Percentiles rank a stretch among this genome's conserved stretches.
Evolutionary conservation across 2,797 vertebrate genomes (phyloP).

Genomic region (Microctenopoma lineatum): DNA sequence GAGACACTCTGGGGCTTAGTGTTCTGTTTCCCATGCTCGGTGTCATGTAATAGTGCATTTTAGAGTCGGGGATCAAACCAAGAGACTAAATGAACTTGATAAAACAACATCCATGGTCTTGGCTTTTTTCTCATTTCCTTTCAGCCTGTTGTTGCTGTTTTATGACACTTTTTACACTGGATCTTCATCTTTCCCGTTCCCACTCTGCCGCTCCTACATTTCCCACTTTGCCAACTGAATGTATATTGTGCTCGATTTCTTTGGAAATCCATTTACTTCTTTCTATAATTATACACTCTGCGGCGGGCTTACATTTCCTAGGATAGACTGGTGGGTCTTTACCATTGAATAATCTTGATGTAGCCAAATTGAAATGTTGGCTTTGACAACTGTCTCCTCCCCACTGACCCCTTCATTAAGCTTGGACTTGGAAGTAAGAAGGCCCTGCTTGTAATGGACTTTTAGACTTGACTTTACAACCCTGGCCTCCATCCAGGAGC

Average conservation of each 20-base stretch:
- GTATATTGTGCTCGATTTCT: slow-evolving; percentile 33
- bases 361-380: slow-evolving; percentile 55
- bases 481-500: slow-evolving; percentile 67
- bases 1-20: slow-evolving; percentile 53
- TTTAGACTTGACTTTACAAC: slow-evolving; percentile 70
- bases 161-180: slow-evolving; percentile 52
- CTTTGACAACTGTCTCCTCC: slow-evolving; percentile 7
- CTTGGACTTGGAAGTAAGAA: slow-evolving; percentile 56
- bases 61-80: slow-evolving; percentile 75
- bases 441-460: slow-evolving; percentile 29
- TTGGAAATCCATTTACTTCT: slow-evolving; percentile 14
- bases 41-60: slow-evolving; percentile 83
- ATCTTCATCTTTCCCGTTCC: slow-evolving; percentile 41
- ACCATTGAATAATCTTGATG: slow-evolving; percentile 41
- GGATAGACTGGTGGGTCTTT: slow-evolving; percentile 32
- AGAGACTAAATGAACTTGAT: slow-evolving; percentile 78
- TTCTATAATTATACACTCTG: slow-evolving; percentile 15
- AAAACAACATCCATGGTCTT: slow-evolving; percentile 79
- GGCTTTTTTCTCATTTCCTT: slow-evolving; percentile 78
- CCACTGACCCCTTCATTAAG: slow-evolving; percentile 56
- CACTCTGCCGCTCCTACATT: slow-evolving; percentile 33
- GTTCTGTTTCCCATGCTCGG: slow-evolving; percentile 78
- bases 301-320: slow-evolving; percentile 31
- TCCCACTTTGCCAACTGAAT: slow-evolving; percentile 37
- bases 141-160: slow-evolving; percentile 75